Base-by-base conservation (phyloP, 2,797 vertebrate genomes). In the Tokudaia muenninki region DNA sequence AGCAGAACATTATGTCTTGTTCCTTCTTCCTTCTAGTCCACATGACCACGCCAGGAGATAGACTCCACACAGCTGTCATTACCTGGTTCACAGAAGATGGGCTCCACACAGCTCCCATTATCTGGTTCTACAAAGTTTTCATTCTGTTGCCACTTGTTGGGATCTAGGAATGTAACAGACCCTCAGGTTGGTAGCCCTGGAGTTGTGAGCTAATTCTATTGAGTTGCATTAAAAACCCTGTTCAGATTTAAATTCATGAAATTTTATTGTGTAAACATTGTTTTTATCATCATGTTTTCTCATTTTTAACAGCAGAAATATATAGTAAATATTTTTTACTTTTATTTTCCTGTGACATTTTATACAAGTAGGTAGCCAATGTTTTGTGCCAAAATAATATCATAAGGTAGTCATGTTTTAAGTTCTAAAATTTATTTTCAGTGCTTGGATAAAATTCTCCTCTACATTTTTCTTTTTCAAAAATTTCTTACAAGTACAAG, bases 361-460 rank as follows among this genome's bases (percentile, higher is more conserved):
- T 90, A 83, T 7, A 90, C 1, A 92, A 9, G 7, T 57, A n/a
- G 47, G 44, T 77, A 70, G 12, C 34, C 5, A 87, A 41, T 63
- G 13, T 14, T 79, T 90, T 81, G 91, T 12, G 59, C 87, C 52
- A 92, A 77, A 11, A 82, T 52, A 2, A 14, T 12, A 52, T 67
- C 52, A 91, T 75, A 92, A 82, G 55, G 79, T 5, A 90, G 52
- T 79, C 8, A 61, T 6, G 44, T 83, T 67, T 75, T 44, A 81
- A 90, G 61, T 7, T 80, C 13, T 29, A 91, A 95, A 92, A 92
- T 63, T 61, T 61, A 87, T 44, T 81, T 67, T 93, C 52, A 81
- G 31, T 92, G 26, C 29, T 19, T 59, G 7, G 2, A 88, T 59
- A 52, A 37, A 55, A 65, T 26, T 65, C 59, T 67, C 47, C 57